Conservation (phyloP, 1,140 invertebrate genomes). For the Drosophila saltans region DNA sequence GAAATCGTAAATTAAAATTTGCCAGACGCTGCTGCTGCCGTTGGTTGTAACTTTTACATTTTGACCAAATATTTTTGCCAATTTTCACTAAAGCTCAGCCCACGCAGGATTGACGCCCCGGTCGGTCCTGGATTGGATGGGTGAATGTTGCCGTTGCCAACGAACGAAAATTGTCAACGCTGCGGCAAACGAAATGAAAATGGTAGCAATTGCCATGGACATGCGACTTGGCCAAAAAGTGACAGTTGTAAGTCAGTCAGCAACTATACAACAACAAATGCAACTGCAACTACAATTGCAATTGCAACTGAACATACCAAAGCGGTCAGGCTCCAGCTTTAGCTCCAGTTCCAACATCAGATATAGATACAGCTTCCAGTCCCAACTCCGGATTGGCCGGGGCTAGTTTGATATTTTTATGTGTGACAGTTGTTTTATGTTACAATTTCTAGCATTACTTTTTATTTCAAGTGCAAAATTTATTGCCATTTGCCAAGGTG, state of each 20-base stretch:
- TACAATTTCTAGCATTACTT: constrained; percentile 77
- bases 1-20: constrained; percentile 82
- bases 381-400: constrained; percentile 17
- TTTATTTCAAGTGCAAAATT: constrained; percentile 82
- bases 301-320: constrained; percentile 24
- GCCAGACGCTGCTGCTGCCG: constrained; percentile 58
- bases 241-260: constrained; percentile 76
- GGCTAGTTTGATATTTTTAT: constrained; percentile 71
- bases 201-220: constrained; percentile 75
- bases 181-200: constrained; percentile 74
- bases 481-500: constrained; percentile 79
- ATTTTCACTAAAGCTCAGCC: constrained; percentile 78
- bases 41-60: constrained; percentile 71
- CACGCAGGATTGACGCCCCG: constrained; percentile 67
- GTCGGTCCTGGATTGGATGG: constrained; percentile 38
- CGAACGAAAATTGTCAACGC: constrained; percentile 67
- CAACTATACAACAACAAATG: constrained; percentile 10
- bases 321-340: constrained; percentile 1
- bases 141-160: constrained; percentile 67
- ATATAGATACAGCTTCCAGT: constrained; percentile 6
- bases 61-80: constrained; percentile 82
- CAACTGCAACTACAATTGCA: constrained; percentile 13
- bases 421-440: constrained; percentile 81
- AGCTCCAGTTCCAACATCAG: background rate
- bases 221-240: constrained; percentile 74